These are phyloP conservation scores for Ptychodera flava DNA, from an alignment of 35 echinoderm and acorn worm genomes.

Conservation along the genomic window DNA sequence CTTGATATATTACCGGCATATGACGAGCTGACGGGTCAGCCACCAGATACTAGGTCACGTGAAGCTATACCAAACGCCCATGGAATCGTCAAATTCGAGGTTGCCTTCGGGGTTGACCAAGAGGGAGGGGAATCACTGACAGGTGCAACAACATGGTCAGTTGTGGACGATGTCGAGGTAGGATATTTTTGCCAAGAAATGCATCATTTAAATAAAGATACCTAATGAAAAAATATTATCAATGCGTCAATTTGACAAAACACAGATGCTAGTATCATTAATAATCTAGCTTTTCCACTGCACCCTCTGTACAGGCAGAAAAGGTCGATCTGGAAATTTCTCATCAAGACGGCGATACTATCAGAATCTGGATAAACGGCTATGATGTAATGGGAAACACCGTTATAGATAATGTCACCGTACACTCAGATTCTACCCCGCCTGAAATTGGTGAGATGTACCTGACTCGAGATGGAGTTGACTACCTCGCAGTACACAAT, in stretches of 20 bases:
- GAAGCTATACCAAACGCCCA: constrained; percentile 30
- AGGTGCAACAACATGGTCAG: too few relatives aligned
- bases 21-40: background rate
- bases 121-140: background rate
- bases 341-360: constrained; percentile 36
- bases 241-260: too few relatives aligned
- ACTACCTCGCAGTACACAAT: constrained; percentile 28
- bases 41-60: constrained; percentile 14
- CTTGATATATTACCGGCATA: background rate
- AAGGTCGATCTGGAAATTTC: too few relatives aligned
- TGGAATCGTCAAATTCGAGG: constrained; percentile 19
- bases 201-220: too few relatives aligned
- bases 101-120: constrained; percentile 6
- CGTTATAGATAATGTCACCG: background rate
- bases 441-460: constrained; percentile 16
- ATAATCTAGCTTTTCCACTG: too few relatives aligned
- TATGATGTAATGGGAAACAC: constrained; percentile 13
- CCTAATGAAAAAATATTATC: too few relatives aligned
- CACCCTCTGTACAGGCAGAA: too few relatives aligned
- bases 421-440: constrained; percentile 28
- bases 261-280: too few relatives aligned
- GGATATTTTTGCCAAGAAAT: too few relatives aligned
- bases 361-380: constrained; percentile 24
- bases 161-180: too few relatives aligned
- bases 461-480: constrained; percentile 19